These are phyloP conservation scores for Nebria salina DNA, from an alignment of 2,888 invertebrate genomes.

Conservation along the genomic window DNA sequence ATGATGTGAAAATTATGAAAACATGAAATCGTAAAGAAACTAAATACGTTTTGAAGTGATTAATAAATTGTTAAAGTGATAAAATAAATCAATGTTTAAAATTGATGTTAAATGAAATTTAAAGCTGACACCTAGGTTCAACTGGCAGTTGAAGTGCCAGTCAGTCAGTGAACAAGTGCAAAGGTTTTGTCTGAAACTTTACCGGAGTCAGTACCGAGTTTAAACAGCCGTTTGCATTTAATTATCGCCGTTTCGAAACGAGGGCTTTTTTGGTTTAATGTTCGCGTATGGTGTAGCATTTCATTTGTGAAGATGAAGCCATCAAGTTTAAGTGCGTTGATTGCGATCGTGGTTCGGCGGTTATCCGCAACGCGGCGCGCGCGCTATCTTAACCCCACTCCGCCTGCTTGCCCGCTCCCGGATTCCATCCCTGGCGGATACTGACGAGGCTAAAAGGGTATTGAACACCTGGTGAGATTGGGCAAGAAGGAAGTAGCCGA, in stretches of 20 bases:
- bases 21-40: too few species aligned
- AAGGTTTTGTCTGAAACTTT: conserved; percentile 11
- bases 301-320: conserved; percentile 37
- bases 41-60: too few species aligned
- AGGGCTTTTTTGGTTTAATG: conserved; percentile 24
- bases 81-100: not conserved
- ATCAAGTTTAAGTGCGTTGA: conserved; percentile 34
- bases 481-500: not conserved
- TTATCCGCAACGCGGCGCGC: conserved; percentile 5
- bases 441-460: not conserved
- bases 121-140: not conserved
- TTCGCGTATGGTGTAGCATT: conserved; percentile 35
- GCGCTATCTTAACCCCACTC: not conserved
- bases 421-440: not conserved
- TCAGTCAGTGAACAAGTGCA: conserved; percentile 10
- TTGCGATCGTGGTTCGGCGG: conserved; percentile 24
- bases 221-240: conserved; percentile 40
- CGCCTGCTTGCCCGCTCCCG: too few species aligned
- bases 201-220: not conserved
- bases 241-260: conserved; percentile 27
- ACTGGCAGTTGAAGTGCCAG: not conserved
- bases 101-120: not conserved
- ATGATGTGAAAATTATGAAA: too few species aligned
- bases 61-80: not conserved
- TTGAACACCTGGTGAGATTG: not conserved